Evolutionary conservation across 2,888 invertebrate genomes (phyloP), one percentile per base, ranked within the genome.

Genomic region (Troides helena): DNA sequence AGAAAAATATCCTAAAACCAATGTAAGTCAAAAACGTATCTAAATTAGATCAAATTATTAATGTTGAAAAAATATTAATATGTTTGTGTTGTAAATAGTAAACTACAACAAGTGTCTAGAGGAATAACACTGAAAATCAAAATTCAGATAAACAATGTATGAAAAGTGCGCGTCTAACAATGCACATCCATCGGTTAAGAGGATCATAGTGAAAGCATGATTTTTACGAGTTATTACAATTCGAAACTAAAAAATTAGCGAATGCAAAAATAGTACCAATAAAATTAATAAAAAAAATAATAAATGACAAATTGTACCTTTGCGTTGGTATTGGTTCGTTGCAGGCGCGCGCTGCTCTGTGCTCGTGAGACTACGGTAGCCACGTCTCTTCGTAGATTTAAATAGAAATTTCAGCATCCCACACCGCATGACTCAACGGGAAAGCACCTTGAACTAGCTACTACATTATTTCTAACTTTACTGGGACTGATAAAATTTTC

Each of bases 341-440:
- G 90, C 87, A 89, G 85, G 88, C 90, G 90, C 90, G 88, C 91
- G 88, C 90, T 84, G 87, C 87, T 85, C 74, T 73, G 80, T 83
- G 80, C 80, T 82, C 82, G 85, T 80, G 84, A 86, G 86, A 90
- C 90, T 90, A 84, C 75, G 74, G 74, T 72, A 72, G 73, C 72
- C 70, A 73, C 75, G 76, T 77, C 81, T 78, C 83, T 79, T 76
- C 73, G 70, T 70, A 81, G 89, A 84, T 89, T 92, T 92, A 92
- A 92, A 92, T 92, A 92, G 90, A 90, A 86, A 80, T 84, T 87
- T 86, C 85, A 84, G 84, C 89, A 77, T 82, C 90, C 91, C 90
- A 90, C 90, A 82, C 81, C 78, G 72, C 66, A 77, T 91, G 90
- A 91, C 81, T 92, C 88, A 90, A 76, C 76, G 80, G 79, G 79